Evolutionary conservation across 2,113 vertebrate species (phyloP), one percentile per base, ranked within the genome.

Genomic region (Azemiops feae): DNA sequence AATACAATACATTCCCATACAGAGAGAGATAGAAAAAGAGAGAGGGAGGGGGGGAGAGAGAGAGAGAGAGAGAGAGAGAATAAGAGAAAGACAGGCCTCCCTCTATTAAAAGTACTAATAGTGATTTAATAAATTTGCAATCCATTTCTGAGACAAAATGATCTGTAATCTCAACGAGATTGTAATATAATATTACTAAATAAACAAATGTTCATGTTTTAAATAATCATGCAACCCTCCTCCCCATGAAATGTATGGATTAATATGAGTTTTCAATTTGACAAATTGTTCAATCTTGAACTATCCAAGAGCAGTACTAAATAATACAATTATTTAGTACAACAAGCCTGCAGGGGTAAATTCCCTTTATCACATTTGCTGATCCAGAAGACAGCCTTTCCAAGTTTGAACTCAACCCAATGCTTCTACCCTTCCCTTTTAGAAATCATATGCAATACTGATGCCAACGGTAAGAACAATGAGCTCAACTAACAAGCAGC

Each of bases 91-190:
- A 18, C 1, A 64, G 9, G 25, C 27, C 58, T 27, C 25, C 58
- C 58, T 74, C 14, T 34, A 34, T 34, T 34, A 74, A 74, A 74
- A 74, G 6, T 34, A 39, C 18, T 39, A 81, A 81, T 20, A 39
- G 34, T 58, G 43, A 50, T 91, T 91, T 87, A 91, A 86, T 55
- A 30, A 64, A 92, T 88, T 34, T 92, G 86, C 12, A 92, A 92
- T 20, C n/a, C 11, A 39, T 52, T 69, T 69, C 47, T 30, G 91
- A 69, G 86, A 92, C n/a, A 50, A 69, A 92, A 69, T 27, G 18
- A 88, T 69, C 34, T 92, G 8, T n/a, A 69, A 3, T 69, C 25
- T 53, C 5, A 60, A 53, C 43, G n/a, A 50, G 43, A 7, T 25
- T 39, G 23, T 52, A 92, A 22, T 55, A 34, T 50, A 92, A 87